phyloP scores from a whole-genome alignment of 2,888 invertebrate species.

The Stegophylla sp. region DNA sequence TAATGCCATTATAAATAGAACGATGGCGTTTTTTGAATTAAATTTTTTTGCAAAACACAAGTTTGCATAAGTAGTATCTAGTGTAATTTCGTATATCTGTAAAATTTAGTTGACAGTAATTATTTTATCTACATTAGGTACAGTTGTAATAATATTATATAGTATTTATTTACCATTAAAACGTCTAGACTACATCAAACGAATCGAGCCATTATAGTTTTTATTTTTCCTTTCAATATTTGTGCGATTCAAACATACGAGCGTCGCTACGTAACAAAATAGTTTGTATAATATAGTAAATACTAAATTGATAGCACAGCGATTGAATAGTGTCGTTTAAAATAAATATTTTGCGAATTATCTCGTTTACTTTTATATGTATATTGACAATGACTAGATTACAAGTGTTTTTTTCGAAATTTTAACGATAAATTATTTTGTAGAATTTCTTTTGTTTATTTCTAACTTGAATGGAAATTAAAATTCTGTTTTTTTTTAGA shows the following conservation, averaged over 20 bases:
- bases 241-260: background rate
- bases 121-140: background rate
- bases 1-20: no score
- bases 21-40: no score
- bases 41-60: no score
- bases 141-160: background rate
- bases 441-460: background rate
- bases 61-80: no score
- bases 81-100: no score
- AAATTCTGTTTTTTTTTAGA: background rate
- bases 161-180: conserved; percentile 3
- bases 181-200: background rate
- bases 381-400: conserved; percentile 14
- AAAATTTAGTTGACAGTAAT: no score
- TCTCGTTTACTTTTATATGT: conserved; percentile 8
- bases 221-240: background rate
- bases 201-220: background rate
- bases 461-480: background rate
- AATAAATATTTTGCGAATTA: conserved; percentile 3
- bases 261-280: no score
- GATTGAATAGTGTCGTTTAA: background rate
- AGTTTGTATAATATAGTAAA: no score
- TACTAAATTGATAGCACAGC: no score
- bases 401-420: conserved; percentile 10
- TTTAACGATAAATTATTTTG: background rate